Base-by-base conservation (phyloP, 2,797 vertebrate species). In the Odontamblyopus rebecca region DNA sequence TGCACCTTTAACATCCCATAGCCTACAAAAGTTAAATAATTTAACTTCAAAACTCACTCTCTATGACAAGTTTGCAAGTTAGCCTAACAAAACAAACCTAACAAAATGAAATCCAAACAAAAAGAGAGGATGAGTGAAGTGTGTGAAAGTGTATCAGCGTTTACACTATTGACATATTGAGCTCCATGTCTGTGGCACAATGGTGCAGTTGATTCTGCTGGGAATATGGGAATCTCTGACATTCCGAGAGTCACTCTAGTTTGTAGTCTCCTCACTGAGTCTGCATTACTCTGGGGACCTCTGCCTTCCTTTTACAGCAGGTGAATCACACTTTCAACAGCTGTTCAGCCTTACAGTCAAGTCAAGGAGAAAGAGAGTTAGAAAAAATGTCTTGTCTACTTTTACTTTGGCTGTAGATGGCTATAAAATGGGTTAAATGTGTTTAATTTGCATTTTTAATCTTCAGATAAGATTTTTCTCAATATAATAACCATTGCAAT, bases 361-460 rank as follows among this genome's bases (percentile, higher is more conserved):
- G 67, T 29, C 67, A 68, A 41, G 56, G 67, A 67, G 65, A 53
- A 44, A 50, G 30, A 68, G 51, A 16, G 19, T 59, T 53, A 62
- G n/a, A 56, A 54, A 26, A 6, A 5, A 35, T 63, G 16, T 41
- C 56, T 38, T 19, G 53, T 23, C 44, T 48, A 82, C 70, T 89
- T 91, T 91, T 82, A 88, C 81, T 92, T 84, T 23, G 19, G 18
- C 19, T 53, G 6, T 8, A 53, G 51, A 53, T 19, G 51, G 51
- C 51, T 53, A 8, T 53, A 53, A 19, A 53, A 51, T 19, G 4
- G 15, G 11, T 13, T 38, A 38, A 38, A 38, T 38, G 0, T 35
- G 32, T 35, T 35, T 38, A 38, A 38, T 35, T 35, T 7, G 32
- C 35, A 9, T 38, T 38, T 38, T 38, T 9, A 38, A 38, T 8